Evolutionary conservation across 2,113 vertebrate species (phyloP), one percentile per base, ranked within the genome.

Genomic region (Glareola pratincola): DNA sequence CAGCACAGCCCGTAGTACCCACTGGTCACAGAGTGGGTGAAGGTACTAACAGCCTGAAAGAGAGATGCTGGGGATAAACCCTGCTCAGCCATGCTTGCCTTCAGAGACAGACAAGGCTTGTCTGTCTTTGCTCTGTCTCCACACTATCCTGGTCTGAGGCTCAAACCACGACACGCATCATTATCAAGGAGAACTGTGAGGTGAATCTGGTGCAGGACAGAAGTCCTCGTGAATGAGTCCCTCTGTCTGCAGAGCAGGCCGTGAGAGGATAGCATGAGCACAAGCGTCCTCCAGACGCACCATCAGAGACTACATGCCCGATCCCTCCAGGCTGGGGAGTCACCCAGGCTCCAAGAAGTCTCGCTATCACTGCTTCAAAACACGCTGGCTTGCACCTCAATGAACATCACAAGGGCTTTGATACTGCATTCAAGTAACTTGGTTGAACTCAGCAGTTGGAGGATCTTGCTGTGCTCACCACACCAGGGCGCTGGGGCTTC

Each of bases 271-370:
- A 91, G n/a, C 41, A 4, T 1, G 54, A 95, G 74, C 83, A 39
- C 32, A 71, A 91, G 81, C 34, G 0, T 95, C 68, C 83, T 96
- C 76, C 88, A 94, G 92, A 94, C 92, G 0, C 77, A 85, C 36
- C 79, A 87, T 64, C 89, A 88, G 34, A 96, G 82, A 94, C 86
- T 91, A 27, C 45, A 21, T 62, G 84, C 62, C 92, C 5, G 4
- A 96, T 91, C 85, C 94, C 97, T 96, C 85, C 95, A 77, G 96
- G 96, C 95, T 96, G 87, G 94, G 96, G 95, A 90, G 95, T 92
- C 89, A 93, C 95, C 95, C 87, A 88, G 95, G 95, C 94, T 96
- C 95, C 97, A 92, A 17, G 5, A 88, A 91, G 96, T 95, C 95
- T 96, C 84, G 1, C 96, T 97, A 96, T 96, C 95, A 79, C 84